A percentile compares a stretch with the other conserved stretches of the same genome.
phyloP scores from a whole-genome alignment of 2,797 vertebrate genomes.

The Rhincodon typus region DNA sequence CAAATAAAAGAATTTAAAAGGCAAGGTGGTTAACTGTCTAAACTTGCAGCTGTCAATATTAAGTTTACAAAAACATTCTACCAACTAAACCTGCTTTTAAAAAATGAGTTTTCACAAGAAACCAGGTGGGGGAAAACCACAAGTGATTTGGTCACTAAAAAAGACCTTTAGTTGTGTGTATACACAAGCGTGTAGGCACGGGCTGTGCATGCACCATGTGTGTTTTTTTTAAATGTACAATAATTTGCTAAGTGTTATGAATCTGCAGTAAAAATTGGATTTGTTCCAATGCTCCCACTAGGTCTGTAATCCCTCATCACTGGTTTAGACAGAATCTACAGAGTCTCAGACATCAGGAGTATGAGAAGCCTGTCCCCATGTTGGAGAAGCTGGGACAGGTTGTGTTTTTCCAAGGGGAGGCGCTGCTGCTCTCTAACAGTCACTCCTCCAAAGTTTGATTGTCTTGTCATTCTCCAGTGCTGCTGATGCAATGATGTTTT shows the following conservation, averaged over 20 bases:
- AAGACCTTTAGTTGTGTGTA: slow-evolving; percentile 6
- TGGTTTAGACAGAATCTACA: not conserved
- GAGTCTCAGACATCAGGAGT: slow-evolving; percentile 19
- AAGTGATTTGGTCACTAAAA: slow-evolving; percentile 37
- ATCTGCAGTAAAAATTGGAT: slow-evolving; percentile 19
- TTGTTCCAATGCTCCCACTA: slow-evolving; percentile 19
- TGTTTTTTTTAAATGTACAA: slow-evolving; percentile 16
- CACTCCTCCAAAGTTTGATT: slow-evolving; percentile 98
- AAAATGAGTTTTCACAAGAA: slow-evolving; percentile 28
- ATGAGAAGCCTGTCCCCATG: not conserved
- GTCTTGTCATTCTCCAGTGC: slow-evolving; percentile 99
- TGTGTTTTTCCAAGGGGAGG: not conserved
- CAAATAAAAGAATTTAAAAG: not conserved
- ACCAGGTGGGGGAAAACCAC: not conserved
- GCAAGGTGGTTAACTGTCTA: slow-evolving; percentile 1
- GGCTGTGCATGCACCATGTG: too few species aligned
- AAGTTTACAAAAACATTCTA: slow-evolving; percentile 12
- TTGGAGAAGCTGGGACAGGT: slow-evolving; percentile 28
- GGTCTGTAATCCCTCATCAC: not conserved
- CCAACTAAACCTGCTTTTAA: slow-evolving; percentile 14
- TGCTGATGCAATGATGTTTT: slow-evolving; percentile 97
- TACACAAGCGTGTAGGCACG: not conserved
- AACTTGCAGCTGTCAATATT: not conserved
- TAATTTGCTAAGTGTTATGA: slow-evolving; percentile 32
- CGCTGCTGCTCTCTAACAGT: slow-evolving; percentile 68